Evolutionary conservation across 1,140 invertebrate genomes (phyloP).

Genomic region (Nasonia longicornis): DNA sequence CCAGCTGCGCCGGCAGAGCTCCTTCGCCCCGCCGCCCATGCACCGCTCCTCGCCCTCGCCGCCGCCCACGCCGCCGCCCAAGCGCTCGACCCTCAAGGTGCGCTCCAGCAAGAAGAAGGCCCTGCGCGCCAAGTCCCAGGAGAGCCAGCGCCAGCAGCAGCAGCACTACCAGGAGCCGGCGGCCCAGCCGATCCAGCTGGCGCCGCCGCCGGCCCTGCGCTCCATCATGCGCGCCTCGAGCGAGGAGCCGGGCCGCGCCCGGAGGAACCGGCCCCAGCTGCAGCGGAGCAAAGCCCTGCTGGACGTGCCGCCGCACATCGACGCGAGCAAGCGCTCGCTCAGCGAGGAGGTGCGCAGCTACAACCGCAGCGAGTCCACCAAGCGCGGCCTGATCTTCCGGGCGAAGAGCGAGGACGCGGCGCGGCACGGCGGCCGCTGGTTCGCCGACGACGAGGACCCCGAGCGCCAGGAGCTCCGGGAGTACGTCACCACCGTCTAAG

Average conservation of each 20-base stretch:
- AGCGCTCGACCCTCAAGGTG: conserved; percentile 45
- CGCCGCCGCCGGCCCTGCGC: conserved; percentile 39
- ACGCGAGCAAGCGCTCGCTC: conserved; percentile 61
- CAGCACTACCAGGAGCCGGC: conserved; percentile 28
- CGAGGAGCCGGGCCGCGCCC: conserved; percentile 57
- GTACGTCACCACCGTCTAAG: conserved; percentile 66
- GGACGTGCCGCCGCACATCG: conserved; percentile 57
- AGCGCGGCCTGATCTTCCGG: conserved; percentile 50
- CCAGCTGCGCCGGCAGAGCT: conserved; percentile 52
- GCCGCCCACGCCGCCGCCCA: conserved; percentile 49
- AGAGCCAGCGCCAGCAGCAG: conserved; percentile 33
- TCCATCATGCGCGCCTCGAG: conserved; percentile 57
- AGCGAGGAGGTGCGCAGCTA: conserved; percentile 64
- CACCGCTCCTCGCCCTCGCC: conserved; percentile 46
- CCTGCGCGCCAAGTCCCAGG: conserved; percentile 48
- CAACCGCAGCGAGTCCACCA: conserved; percentile 50
- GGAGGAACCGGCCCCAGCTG: conserved; percentile 59
- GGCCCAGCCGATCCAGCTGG: conserved; percentile 37
- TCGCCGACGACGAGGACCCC: conserved; percentile 44
- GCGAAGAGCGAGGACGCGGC: conserved; percentile 64
- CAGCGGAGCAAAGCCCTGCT: conserved; percentile 62
- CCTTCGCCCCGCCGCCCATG: conserved; percentile 32
- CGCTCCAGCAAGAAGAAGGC: conserved; percentile 46
- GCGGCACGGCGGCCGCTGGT: conserved; percentile 59
- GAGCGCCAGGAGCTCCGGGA: conserved; percentile 57